Evolutionary conservation across 2,113 vertebrate genomes (phyloP).

Genomic region (Danio rerio): GRCz12tu NC_133177.1:40092501-40093000

Average conservation of each 20-base stretch:
- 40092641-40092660: no score
- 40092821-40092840: conserved; percentile 88
- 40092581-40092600: no score
- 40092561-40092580: no score
- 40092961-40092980: conserved; percentile 83
- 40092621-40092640: no score
- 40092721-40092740: no score
- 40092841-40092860: conserved; percentile 90
- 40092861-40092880: conserved; percentile 86
- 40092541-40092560: no score
- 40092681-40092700: no score
- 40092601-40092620: no score
- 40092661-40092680: no score
- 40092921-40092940: conserved; percentile 74
- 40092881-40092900: conserved; percentile 83
- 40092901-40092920: conserved; percentile 81
- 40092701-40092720: not conserved
- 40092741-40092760: not conserved
- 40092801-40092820: conserved; percentile 84
- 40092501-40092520: no score
- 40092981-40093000: conserved; percentile 79
- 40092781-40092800: conserved; percentile 86
- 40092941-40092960: conserved; percentile 84
- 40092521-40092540: no score
- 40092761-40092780: conserved; percentile 82